A percentile compares a stretch with the other conserved stretches of the same genome.
phyloP scores from a whole-genome alignment of 2,888 invertebrate species.

The Tetragonula carbonaria region DNA sequence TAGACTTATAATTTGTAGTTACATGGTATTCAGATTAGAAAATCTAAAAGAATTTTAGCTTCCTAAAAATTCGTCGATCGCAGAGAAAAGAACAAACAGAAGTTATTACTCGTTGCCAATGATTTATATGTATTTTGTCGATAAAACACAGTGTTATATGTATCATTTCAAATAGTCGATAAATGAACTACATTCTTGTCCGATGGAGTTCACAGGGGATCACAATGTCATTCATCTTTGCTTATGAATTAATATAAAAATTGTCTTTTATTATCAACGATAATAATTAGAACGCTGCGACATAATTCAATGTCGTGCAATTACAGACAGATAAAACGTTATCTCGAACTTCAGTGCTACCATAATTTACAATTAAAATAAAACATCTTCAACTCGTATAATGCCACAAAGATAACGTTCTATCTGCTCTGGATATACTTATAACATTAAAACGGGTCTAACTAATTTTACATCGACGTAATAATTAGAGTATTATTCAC shows the following conservation, averaged over 20 bases:
- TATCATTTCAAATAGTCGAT: background rate
- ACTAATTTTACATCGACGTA: background rate
- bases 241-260: conserved; percentile 8
- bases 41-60: background rate
- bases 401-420: background rate
- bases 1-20: background rate
- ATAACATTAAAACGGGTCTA: background rate
- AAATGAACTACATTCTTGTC: background rate
- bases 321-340: background rate
- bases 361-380: background rate
- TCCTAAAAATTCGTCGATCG: background rate
- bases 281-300: background rate
- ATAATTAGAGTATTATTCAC: conserved; percentile 37
- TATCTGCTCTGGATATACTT: background rate
- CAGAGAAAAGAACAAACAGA: background rate
- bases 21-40: background rate
- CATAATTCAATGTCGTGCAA: background rate
- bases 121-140: background rate
- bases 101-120: background rate
- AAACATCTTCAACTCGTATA: background rate
- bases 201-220: background rate
- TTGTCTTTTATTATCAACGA: background rate
- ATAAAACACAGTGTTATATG: conserved; percentile 13
- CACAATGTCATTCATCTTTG: background rate
- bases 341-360: background rate